These are phyloP conservation scores for Xiphophorus couchianus DNA, from an alignment of 2,113 vertebrate species.

Conservation along the genomic window DNA sequence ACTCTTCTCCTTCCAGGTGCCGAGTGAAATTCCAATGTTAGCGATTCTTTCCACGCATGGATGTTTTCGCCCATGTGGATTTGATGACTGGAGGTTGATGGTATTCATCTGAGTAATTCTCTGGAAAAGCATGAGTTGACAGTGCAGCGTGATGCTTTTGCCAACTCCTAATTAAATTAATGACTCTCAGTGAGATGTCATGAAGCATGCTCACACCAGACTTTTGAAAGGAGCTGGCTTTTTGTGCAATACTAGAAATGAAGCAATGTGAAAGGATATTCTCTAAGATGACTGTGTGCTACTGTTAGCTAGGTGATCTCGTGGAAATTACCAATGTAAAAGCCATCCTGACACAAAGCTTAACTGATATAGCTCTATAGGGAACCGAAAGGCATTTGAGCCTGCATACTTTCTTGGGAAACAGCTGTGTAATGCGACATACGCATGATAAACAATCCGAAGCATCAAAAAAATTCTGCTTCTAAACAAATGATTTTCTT, in stretches of 20 bases:
- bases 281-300: not conserved
- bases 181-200: constrained; percentile 14
- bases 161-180: constrained; percentile 37
- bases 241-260: not conserved
- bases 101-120: constrained; percentile 25
- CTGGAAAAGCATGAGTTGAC: constrained; percentile 38
- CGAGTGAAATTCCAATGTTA: not conserved
- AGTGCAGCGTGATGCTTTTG: constrained; percentile 11
- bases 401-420: constrained; percentile 8
- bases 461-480: constrained; percentile 5
- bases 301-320: not conserved
- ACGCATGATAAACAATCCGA: not conserved
- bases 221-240: constrained; percentile 15
- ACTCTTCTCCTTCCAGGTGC: constrained; percentile 7
- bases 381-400: constrained; percentile 8
- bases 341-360: not conserved
- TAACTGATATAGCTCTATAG: not conserved
- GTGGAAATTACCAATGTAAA: not conserved
- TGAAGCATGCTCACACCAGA: constrained; percentile 9
- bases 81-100: constrained; percentile 24
- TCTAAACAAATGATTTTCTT: constrained; percentile 2
- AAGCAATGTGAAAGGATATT: not conserved
- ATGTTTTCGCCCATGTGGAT: constrained; percentile 30
- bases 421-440: constrained; percentile 12
- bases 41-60: constrained; percentile 4